Base-by-base conservation (phyloP, 1,140 invertebrate genomes). In the Zaprionus nigranus region DNA sequence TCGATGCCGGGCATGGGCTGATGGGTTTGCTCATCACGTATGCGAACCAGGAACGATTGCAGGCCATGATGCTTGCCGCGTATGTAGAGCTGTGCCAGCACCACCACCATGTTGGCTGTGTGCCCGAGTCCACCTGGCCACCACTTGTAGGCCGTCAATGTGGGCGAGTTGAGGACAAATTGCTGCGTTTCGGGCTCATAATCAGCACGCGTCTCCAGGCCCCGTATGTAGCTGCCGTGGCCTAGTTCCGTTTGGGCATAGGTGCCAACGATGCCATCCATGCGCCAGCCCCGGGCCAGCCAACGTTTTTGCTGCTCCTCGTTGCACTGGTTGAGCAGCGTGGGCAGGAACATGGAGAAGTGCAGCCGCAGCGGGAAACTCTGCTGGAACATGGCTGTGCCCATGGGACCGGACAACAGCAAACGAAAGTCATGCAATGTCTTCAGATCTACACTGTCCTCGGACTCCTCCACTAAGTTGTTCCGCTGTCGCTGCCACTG, bases 171-270 rank as follows among this genome's bases (percentile, higher is more conserved):
- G 1, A 99, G 93, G 51, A 99, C 93, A 91, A 99, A 99, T 93
- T 99, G 97, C 90, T 98, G 93, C 1, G 95, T 96, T 49, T 93
- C 92, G 0, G 95, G 93, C 93, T 99, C 98, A 92, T 98, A 99
- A 3, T 96, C 97, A 2, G 98, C 96, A 1, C 96, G 97, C 0
- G 98, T 99, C 94, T 99, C 98, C 22, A 99, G 92, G 4, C 97
- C 97, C 80, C 97, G 94, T 58, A 99, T 95, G 92, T 98, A 98
- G 28, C 98, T 98, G 11, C 97, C 98, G 94, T 99, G 98, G 0
- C 98, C 98, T 26, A 99, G 93, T 93, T 99, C 98, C 15, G 98
- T 99, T 95, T 99, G 98, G 60, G 98, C 98, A 93, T 99, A 99
- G 36, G 98, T 98, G 46, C 98, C 97, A 81, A 99, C 95, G 67